phyloP scores from a whole-genome alignment of 2,113 vertebrate species.

The Thalassarche chlororhynchos region DNA sequence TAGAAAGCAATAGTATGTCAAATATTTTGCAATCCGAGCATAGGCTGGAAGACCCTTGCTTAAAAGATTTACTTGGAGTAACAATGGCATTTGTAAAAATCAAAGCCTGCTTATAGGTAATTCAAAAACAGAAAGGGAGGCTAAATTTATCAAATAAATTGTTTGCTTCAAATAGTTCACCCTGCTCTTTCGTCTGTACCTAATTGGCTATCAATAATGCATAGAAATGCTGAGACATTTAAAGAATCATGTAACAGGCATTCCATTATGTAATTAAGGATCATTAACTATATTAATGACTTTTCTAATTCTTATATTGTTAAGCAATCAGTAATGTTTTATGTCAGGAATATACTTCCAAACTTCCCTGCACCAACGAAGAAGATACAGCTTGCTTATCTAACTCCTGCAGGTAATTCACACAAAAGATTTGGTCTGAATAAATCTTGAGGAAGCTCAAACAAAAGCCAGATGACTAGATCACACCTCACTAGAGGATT shows the following conservation, averaged over 20 bases:
- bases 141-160: constrained; percentile 63
- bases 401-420: constrained; percentile 14
- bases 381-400: constrained; percentile 18
- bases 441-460: constrained; percentile 26
- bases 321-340: constrained; percentile 29
- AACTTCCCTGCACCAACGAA: neutral
- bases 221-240: constrained; percentile 50
- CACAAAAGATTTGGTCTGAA: constrained; percentile 9
- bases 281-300: constrained; percentile 65
- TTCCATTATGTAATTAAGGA: constrained; percentile 69
- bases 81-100: constrained; percentile 27
- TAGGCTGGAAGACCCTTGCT: neutral
- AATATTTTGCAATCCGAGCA: neutral
- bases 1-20: neutral
- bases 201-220: constrained; percentile 68
- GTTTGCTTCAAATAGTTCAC: constrained; percentile 54
- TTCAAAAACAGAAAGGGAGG: constrained; percentile 13
- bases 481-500: neutral
- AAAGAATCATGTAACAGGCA: constrained; percentile 60
- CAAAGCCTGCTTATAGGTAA: constrained; percentile 14
- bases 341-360: constrained; percentile 25
- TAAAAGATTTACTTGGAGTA: constrained; percentile 18
- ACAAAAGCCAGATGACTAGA: constrained; percentile 28
- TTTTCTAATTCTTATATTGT: constrained; percentile 64
- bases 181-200: constrained; percentile 23